These are phyloP conservation scores for Anagrus nilaparvatae DNA, from an alignment of 1,140 invertebrate species.

Conservation along the genomic window DNA sequence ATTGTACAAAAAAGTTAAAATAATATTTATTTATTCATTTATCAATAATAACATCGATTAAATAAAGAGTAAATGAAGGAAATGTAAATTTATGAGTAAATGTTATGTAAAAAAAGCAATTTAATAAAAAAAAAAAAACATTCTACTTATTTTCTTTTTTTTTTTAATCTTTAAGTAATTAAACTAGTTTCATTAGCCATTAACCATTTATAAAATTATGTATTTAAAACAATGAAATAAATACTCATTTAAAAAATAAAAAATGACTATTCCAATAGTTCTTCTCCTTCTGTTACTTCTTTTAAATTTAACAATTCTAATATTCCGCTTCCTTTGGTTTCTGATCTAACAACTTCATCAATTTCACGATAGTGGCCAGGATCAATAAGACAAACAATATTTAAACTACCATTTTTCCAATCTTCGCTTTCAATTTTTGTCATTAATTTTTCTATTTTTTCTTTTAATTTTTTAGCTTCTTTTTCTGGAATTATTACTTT, in stretches of 20 bases:
- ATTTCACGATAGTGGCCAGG: conserved; percentile 85
- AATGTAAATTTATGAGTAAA: too few relatives aligned
- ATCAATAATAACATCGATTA: too few relatives aligned
- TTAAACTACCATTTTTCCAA: conserved; percentile 64
- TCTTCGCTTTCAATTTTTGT: conserved; percentile 71
- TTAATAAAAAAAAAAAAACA: too few relatives aligned
- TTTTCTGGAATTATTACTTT: conserved; percentile 65
- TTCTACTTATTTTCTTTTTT: too few relatives aligned
- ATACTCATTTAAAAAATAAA: too few relatives aligned
- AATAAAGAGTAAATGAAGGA: too few relatives aligned
- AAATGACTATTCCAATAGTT: conserved; percentile 47
- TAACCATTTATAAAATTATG: not conserved
- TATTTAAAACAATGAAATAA: conserved; percentile 2
- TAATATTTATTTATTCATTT: too few relatives aligned
- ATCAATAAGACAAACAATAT: conserved; percentile 80
- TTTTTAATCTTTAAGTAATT: too few relatives aligned
- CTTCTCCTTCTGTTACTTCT: conserved; percentile 84
- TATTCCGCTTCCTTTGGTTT: conserved; percentile 78
- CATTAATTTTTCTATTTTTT: conserved; percentile 64
- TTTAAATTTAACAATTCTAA: conserved; percentile 86
- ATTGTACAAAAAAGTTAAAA: too few relatives aligned
- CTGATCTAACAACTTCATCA: conserved; percentile 71
- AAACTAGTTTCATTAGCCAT: too few relatives aligned
- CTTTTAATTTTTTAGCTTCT: conserved; percentile 67
- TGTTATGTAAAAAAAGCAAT: too few relatives aligned